phyloP scores from a whole-genome alignment of 2,888 invertebrate genomes.

The Yponomeuta malinellus region DNA sequence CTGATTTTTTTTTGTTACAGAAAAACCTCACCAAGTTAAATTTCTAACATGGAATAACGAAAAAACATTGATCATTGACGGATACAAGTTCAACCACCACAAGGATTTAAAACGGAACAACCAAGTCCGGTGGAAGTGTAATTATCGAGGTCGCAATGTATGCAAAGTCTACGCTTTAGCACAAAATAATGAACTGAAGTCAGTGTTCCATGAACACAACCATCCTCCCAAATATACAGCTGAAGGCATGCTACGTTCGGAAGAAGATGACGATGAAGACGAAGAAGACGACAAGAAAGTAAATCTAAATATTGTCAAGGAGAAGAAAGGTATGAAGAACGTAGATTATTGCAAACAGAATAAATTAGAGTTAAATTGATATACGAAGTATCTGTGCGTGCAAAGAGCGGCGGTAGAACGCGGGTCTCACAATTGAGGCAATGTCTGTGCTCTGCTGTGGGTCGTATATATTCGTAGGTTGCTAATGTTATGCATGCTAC shows the following conservation, averaged over 20 bases:
- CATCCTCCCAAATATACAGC: constrained; percentile 17
- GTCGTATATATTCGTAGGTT: too few relatives aligned
- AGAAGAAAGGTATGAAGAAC: too few relatives aligned
- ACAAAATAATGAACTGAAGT: neutral
- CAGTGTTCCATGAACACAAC: neutral
- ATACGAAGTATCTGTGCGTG: too few relatives aligned
- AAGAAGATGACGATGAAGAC: neutral
- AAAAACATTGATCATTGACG: neutral
- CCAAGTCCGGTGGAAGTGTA: neutral
- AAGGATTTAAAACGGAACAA: neutral
- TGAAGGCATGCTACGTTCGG: constrained; percentile 18
- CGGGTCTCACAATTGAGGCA: too few relatives aligned
- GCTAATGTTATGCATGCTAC: neutral
- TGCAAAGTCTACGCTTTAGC: neutral
- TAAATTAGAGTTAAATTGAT: too few relatives aligned
- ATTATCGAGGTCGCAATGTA: neutral
- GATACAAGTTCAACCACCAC: neutral
- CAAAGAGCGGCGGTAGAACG: too few relatives aligned
- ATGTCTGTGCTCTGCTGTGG: too few relatives aligned
- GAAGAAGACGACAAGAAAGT: too few relatives aligned
- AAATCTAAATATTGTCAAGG: too few relatives aligned
- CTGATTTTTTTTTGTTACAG: neutral
- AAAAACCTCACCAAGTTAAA: neutral
- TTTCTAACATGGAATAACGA: neutral
- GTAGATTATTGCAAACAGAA: too few relatives aligned